Evolutionary conservation across 35 echinoderm and acorn worm genomes (phyloP), one percentile per base, ranked within the genome.

Genomic region (Acanthaster planci): DNA sequence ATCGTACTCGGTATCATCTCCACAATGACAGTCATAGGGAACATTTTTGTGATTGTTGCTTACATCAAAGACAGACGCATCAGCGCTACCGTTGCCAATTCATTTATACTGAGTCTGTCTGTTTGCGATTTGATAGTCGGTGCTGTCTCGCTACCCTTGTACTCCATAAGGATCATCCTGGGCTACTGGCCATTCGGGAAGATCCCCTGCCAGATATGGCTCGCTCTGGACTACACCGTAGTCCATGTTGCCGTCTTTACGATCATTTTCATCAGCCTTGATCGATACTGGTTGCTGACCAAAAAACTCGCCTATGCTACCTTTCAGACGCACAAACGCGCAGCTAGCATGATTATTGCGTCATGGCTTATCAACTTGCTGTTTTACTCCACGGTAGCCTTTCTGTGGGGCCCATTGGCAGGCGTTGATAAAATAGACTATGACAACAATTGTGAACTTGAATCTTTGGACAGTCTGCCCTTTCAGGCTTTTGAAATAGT

Each of bases 51-150:
- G n/a, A n/a, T n/a, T n/a, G n/a, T n/a, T n/a, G n/a, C n/a, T n/a
- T n/a, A n/a, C n/a, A n/a, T n/a, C n/a, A n/a, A n/a, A n/a, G n/a
- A n/a, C n/a, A n/a, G n/a, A n/a, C n/a, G n/a, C n/a, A n/a, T n/a
- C n/a, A n/a, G n/a, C n/a, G n/a, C n/a, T n/a, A n/a, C 18, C 18
- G 23, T 30, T n/a, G n/a, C n/a, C n/a, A n/a, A n/a, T n/a, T n/a
- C n/a, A n/a, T n/a, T n/a, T n/a, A n/a, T n/a, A n/a, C 87, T 89
- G 2, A 93, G 89, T 76, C 75, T 93, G 3, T 60, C 86, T 15
- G 75, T 93, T 1, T 79, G 86, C 8, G 91, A 93, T 89, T 79
- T 93, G 22, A 85, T 93, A 15, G 87, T 89, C 16, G 91, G 91
- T 0, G 9, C 76, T 0, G 89, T 93, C 40, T 85, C 83, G 51